Conservation (phyloP, 2,797 vertebrate species). For the Eleutherodactylus coqui region DNA sequence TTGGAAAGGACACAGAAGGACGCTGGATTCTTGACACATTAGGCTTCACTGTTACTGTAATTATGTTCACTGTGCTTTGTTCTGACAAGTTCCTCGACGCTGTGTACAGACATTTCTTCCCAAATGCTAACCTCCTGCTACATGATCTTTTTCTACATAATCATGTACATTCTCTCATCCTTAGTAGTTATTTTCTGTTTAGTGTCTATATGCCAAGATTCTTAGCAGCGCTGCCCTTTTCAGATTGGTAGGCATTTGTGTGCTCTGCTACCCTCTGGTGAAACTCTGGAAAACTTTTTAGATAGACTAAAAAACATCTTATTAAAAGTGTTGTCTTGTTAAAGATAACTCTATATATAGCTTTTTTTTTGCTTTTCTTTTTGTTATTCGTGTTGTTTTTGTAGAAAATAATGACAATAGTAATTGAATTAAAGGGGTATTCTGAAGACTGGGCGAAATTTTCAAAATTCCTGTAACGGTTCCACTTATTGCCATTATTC, state of each 20-base stretch:
- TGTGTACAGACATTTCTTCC: not conserved
- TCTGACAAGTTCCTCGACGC: conserved; percentile 18
- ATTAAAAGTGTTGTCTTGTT: not conserved
- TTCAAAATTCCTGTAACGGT: too few relatives aligned
- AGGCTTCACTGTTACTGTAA: not conserved
- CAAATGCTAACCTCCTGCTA: conserved; percentile 15
- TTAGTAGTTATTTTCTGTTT: conserved; percentile 33
- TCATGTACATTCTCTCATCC: conserved; percentile 26
- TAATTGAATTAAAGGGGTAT: not conserved
- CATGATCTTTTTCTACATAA: conserved; percentile 18
- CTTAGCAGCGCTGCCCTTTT: conserved; percentile 9
- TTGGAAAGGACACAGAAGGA: conserved; percentile 38
- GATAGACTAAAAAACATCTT: not conserved
- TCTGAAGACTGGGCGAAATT: too few relatives aligned
- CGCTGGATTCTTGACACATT: conserved; percentile 30
- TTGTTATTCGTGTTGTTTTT: not conserved
- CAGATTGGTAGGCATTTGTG: not conserved
- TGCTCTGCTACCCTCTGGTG: conserved; percentile 1
- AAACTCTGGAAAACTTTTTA: conserved; percentile 24
- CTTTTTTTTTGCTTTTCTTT: not conserved
- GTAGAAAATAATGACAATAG: not conserved
- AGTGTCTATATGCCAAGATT: conserved; percentile 1
- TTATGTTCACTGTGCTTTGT: conserved; percentile 53
- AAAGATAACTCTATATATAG: not conserved
- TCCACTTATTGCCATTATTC: too few relatives aligned